A percentile compares a stretch with the other conserved stretches of the same genome.
phyloP scores from a whole-genome alignment of 2,113 vertebrate species.

The Prionailurus bengalensis region DNA sequence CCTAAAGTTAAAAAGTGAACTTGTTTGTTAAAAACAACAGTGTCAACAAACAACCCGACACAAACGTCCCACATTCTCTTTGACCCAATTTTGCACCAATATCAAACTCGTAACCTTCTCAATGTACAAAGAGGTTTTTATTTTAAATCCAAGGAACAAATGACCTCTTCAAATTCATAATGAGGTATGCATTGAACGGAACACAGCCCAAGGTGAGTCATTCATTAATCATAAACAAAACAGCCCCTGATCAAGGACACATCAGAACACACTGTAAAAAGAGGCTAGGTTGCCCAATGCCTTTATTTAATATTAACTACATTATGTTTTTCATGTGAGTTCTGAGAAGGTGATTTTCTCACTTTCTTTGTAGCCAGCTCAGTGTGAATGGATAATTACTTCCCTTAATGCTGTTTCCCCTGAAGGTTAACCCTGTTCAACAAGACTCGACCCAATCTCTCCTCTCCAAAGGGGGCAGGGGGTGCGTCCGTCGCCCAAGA shows the following conservation, averaged over 20 bases:
- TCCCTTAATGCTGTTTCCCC: slow-evolving; percentile 76
- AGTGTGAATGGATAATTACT: slow-evolving; percentile 83
- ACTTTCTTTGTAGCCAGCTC: slow-evolving; percentile 80
- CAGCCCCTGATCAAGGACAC: slow-evolving; percentile 85
- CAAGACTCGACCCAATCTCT: slow-evolving; percentile 81
- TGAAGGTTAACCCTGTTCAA: slow-evolving; percentile 86
- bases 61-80: not conserved
- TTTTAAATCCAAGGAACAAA: slow-evolving; percentile 84
- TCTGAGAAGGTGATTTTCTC: slow-evolving; percentile 87
- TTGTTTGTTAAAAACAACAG: not conserved
- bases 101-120: slow-evolving; percentile 61
- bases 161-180: slow-evolving; percentile 91
- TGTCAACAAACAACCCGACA: not conserved
- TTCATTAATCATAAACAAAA: slow-evolving; percentile 91
- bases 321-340: slow-evolving; percentile 88
- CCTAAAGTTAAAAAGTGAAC: not conserved
- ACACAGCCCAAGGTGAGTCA: slow-evolving; percentile 89
- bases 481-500: not conserved
- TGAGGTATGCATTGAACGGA: slow-evolving; percentile 91
- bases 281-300: slow-evolving; percentile 86
- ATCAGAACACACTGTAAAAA: slow-evolving; percentile 87
- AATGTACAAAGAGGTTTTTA: slow-evolving; percentile 81
- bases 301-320: slow-evolving; percentile 91
- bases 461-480: slow-evolving; percentile 30
- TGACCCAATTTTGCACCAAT: not conserved